These are phyloP conservation scores for Xanthia togata DNA, from an alignment of 2,888 invertebrate species.

Conservation along the genomic window DNA sequence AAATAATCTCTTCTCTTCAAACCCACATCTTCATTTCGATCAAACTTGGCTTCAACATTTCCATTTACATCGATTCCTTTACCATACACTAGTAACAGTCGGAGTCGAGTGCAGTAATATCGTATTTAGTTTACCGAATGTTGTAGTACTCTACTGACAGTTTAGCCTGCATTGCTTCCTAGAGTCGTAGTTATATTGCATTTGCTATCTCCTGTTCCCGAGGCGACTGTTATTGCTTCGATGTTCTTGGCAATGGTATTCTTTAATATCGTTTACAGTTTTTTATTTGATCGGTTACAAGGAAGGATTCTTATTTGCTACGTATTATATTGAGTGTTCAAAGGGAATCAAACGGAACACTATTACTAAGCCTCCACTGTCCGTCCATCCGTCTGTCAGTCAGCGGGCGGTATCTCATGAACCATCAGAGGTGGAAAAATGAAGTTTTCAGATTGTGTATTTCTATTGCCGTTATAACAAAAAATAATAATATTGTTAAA, in stretches of 20 bases:
- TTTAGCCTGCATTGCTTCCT: constrained; percentile 23
- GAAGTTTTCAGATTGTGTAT: too few species aligned
- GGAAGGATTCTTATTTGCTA: constrained; percentile 4
- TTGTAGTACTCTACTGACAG: constrained; percentile 25
- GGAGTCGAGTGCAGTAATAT: constrained; percentile 37
- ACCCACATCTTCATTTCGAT: neutral
- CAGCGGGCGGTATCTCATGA: too few species aligned
- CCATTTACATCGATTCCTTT: constrained; percentile 10
- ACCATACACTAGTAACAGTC: constrained; percentile 10
- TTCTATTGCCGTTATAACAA: too few species aligned
- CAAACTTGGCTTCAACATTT: neutral
- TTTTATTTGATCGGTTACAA: constrained; percentile 11
- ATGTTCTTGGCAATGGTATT: constrained; percentile 24
- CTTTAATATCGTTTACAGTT: constrained; percentile 33
- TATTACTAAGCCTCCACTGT: too few species aligned
- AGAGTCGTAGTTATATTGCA: constrained; percentile 45
- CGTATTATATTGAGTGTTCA: neutral
- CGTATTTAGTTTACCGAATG: constrained; percentile 19
- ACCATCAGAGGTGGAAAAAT: too few species aligned
- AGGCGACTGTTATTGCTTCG: constrained; percentile 48
- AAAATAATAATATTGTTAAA: too few species aligned
- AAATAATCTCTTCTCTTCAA: neutral
- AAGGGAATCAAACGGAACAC: neutral
- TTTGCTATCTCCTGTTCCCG: constrained; percentile 34
- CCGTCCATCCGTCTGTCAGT: too few species aligned